A percentile compares a stretch with the other conserved stretches of the same genome.
These are phyloP conservation scores for Philhelius pedissequus DNA, from an alignment of 2,888 invertebrate species.

Conservation along the genomic window DNA sequence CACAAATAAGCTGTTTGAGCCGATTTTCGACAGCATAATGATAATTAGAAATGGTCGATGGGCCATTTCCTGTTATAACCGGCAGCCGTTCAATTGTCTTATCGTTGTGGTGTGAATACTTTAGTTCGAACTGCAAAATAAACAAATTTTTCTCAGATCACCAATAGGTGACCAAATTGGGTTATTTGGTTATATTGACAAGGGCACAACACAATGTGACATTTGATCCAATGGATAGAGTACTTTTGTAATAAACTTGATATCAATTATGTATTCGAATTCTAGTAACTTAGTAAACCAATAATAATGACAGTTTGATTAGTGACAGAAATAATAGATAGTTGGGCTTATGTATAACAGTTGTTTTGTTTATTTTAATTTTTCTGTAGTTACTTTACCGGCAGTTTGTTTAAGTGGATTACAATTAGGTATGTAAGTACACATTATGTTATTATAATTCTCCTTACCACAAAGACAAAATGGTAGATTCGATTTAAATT, in stretches of 20 bases:
- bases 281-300: neutral
- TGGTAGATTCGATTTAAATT: too few relatives aligned
- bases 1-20: slow-evolving; percentile 31
- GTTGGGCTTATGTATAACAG: neutral
- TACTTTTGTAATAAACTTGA: slow-evolving; percentile 1
- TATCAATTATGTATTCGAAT: slow-evolving; percentile 1
- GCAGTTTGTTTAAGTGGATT: too few relatives aligned
- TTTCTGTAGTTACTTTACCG: too few relatives aligned
- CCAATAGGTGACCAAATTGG: neutral
- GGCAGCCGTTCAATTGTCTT: slow-evolving; percentile 13
- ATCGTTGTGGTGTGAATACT: neutral
- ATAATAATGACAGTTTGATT: neutral
- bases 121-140: neutral
- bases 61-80: slow-evolving; percentile 10
- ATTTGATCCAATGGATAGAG: neutral
- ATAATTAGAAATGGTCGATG: slow-evolving; percentile 51
- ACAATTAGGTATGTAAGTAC: too few relatives aligned
- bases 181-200: neutral
- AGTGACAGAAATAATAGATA: slow-evolving; percentile 3
- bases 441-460: too few relatives aligned
- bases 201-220: neutral
- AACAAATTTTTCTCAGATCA: neutral
- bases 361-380: neutral
- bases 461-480: too few relatives aligned
- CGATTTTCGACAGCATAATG: slow-evolving; percentile 38